Conservation (phyloP, 1,140 invertebrate genomes). For the Mactra quadrangularis region DNA sequence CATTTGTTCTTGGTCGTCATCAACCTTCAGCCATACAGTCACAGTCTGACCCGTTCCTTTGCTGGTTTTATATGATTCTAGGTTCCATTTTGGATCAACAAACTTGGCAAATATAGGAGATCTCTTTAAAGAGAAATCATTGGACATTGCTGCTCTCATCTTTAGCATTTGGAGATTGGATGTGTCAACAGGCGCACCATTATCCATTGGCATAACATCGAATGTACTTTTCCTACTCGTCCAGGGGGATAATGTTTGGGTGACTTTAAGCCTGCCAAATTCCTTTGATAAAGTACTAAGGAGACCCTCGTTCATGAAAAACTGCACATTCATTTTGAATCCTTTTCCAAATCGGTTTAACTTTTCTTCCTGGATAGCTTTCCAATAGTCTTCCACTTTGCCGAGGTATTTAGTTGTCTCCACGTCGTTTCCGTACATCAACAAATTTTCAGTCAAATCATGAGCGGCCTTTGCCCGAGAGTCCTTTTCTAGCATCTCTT, state of each 20-base stretch:
- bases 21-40: conserved; percentile 41
- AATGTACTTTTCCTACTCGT: conserved; percentile 44
- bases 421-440: conserved; percentile 46
- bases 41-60: conserved; percentile 51
- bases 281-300: conserved; percentile 30
- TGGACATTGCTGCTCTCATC: conserved; percentile 41
- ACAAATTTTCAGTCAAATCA: conserved; percentile 46
- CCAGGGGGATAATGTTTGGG: conserved; percentile 50
- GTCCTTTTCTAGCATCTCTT: conserved; percentile 45
- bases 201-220: not conserved
- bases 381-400: conserved; percentile 42
- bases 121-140: conserved; percentile 55
- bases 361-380: conserved; percentile 39
- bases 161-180: conserved; percentile 28
- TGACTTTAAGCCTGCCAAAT: conserved; percentile 32
- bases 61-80: conserved; percentile 50
- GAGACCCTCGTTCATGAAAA: conserved; percentile 54
- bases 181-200: not conserved
- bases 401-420: conserved; percentile 35
- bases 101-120: conserved; percentile 53
- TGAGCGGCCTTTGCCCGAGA: conserved; percentile 28
- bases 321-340: conserved; percentile 48
- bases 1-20: conserved; percentile 46
- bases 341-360: conserved; percentile 54
- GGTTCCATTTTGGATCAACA: conserved; percentile 53